These are phyloP conservation scores for Aulostomus chinensis DNA, from an alignment of 2,797 vertebrate species.

Conservation along the genomic window DNA sequence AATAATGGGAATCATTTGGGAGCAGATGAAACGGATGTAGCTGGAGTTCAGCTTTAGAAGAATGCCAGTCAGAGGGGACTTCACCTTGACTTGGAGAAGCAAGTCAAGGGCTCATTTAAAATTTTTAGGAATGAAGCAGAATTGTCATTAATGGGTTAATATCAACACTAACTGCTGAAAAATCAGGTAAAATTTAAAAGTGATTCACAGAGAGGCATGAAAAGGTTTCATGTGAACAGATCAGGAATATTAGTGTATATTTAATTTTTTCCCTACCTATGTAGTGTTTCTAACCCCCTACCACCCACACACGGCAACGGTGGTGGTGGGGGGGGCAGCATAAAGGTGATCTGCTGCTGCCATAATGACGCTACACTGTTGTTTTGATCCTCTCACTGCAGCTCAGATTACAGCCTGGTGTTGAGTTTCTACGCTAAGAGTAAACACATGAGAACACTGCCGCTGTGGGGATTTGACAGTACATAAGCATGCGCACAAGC, in stretches of 20 bases:
- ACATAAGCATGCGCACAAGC: conserved; percentile 10
- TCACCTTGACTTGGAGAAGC: neutral
- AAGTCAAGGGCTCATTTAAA: neutral
- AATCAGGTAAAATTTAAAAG: no score
- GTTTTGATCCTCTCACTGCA: conserved; percentile 69
- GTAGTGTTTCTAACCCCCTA: no score
- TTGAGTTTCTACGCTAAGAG: conserved; percentile 67
- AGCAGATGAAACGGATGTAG: conserved; percentile 43
- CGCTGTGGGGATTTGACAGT: conserved; percentile 44
- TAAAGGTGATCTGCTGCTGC: conserved; percentile 65
- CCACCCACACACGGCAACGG: conserved; percentile 30
- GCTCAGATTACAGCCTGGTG: conserved; percentile 73
- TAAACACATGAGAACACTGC: conserved; percentile 65
- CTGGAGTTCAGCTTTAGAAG: conserved; percentile 1
- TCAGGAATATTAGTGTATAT: no score
- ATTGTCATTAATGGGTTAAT: no score
- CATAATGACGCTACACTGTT: conserved; percentile 73
- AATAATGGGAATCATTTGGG: conserved; percentile 49
- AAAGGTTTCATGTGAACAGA: no score
- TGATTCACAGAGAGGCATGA: no score
- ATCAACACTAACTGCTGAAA: no score
- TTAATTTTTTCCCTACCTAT: no score
- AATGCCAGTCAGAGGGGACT: conserved; percentile 8
- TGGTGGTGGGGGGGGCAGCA: no score
- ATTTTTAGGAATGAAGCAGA: no score